A percentile compares a stretch with the other conserved stretches of the same genome.
These are phyloP conservation scores for Chloroceryle aenea DNA, from an alignment of 2,113 vertebrate genomes.

Conservation along the genomic window DNA sequence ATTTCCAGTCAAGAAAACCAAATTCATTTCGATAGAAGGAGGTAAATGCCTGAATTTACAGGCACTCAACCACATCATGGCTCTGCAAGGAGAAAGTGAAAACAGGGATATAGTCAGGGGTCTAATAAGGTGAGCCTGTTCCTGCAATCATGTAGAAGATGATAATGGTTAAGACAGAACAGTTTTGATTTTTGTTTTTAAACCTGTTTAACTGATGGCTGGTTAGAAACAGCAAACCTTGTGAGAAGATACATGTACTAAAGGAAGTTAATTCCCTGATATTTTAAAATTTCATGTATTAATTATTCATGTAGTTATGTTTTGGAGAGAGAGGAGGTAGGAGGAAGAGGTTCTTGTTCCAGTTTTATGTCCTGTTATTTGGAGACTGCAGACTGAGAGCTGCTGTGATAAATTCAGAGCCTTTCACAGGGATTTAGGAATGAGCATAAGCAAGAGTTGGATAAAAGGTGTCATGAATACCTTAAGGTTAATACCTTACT, in stretches of 20 bases:
- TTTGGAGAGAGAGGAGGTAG: constrained; percentile 32
- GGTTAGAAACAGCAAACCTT: not conserved
- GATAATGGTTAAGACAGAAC: not conserved
- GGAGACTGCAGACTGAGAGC: constrained; percentile 27
- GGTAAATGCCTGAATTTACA: not conserved
- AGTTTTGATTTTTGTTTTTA: not conserved
- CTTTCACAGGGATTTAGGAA: not conserved
- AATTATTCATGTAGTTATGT: constrained; percentile 55
- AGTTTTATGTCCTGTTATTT: constrained; percentile 50
- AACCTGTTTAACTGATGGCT: not conserved
- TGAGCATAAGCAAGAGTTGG: not conserved
- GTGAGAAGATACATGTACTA: not conserved
- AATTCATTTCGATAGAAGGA: not conserved
- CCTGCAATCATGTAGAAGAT: not conserved
- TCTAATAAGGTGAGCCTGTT: not conserved
- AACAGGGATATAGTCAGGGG: not conserved
- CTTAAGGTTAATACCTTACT: not conserved
- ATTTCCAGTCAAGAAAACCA: not conserved
- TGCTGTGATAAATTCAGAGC: constrained; percentile 13
- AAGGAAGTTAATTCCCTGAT: constrained; percentile 1
- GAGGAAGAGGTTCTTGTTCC: constrained; percentile 22
- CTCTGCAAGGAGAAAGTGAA: not conserved
- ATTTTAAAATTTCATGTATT: constrained; percentile 16
- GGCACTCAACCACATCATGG: not conserved
- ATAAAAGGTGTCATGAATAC: not conserved